These are phyloP conservation scores for Pilophorus perplexus DNA, from an alignment of 2,888 invertebrate species.

Conservation along the genomic window DNA sequence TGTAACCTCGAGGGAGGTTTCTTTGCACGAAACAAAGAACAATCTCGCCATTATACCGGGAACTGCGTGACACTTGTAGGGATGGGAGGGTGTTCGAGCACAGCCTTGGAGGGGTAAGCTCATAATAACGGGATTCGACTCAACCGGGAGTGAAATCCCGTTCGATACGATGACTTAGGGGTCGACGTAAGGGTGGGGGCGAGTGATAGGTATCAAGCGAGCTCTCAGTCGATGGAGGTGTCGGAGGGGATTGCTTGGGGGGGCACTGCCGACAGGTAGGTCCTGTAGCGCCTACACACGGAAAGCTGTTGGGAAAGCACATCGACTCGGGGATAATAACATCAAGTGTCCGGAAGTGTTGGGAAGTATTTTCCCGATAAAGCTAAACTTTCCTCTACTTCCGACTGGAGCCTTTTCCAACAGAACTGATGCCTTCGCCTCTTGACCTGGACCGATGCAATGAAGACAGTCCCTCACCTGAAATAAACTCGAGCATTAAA, in stretches of 20 bases:
- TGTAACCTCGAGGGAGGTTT: no score
- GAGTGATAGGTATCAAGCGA: no score
- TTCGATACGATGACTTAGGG: neutral
- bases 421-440: constrained; percentile 73
- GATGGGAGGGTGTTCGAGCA: constrained; percentile 18
- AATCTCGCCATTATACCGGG: no score
- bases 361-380: constrained; percentile 1
- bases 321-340: neutral
- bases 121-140: constrained; percentile 7
- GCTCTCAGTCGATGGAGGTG: no score
- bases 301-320: constrained; percentile 1
- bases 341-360: constrained; percentile 11
- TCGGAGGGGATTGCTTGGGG: no score
- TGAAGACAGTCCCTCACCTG: constrained; percentile 61
- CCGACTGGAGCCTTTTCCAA: constrained; percentile 55
- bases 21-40: no score
- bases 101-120: constrained; percentile 38
- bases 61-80: neutral
- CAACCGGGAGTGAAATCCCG: neutral
- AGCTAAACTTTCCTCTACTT: no score
- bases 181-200: neutral
- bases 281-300: no score
- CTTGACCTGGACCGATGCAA: constrained; percentile 77
- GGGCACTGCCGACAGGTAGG: no score
- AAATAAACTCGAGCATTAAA: no score